A percentile compares a stretch with the other conserved stretches of the same genome.
Evolutionary conservation across 2,113 vertebrate genomes (phyloP).

Genomic region (Paedocypris sp.): DNA sequence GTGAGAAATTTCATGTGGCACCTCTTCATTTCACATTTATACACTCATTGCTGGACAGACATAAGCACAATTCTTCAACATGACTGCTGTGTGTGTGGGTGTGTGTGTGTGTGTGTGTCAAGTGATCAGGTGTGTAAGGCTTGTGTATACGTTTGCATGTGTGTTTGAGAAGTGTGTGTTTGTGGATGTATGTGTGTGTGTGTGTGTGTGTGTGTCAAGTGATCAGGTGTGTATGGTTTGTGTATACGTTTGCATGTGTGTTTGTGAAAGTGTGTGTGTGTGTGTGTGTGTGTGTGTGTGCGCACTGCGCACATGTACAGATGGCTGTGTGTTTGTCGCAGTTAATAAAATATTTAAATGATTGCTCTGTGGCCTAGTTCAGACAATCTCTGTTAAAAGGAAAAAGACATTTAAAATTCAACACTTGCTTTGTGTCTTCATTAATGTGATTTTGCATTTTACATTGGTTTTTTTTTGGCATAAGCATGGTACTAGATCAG

Average conservation of each 20-base stretch:
- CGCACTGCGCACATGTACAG: too few species aligned
- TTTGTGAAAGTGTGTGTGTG: not conserved
- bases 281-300: not conserved
- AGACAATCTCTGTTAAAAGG: not conserved
- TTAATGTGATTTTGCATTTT: too few species aligned
- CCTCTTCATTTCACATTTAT: not conserved
- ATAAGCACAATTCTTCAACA: not conserved
- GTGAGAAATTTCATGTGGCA: slow-evolving; percentile 20
- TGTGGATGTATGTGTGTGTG: not conserved
- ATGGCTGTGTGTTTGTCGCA: not conserved
- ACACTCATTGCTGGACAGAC: not conserved
- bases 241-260: not conserved
- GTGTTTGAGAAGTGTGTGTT: not conserved
- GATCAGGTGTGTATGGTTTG: not conserved
- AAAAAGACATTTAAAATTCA: not conserved
- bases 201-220: not conserved
- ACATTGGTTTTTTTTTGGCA: too few species aligned
- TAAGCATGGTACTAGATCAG: too few species aligned
- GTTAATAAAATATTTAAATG: slow-evolving; percentile 13
- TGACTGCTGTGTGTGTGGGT: not conserved
- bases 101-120: not conserved
- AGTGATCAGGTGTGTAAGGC: not conserved
- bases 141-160: not conserved
- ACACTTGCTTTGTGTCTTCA: not conserved
- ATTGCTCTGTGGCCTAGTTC: not conserved